Conservation (phyloP, 2,797 vertebrate species). For the Liasis olivaceus region DNA sequence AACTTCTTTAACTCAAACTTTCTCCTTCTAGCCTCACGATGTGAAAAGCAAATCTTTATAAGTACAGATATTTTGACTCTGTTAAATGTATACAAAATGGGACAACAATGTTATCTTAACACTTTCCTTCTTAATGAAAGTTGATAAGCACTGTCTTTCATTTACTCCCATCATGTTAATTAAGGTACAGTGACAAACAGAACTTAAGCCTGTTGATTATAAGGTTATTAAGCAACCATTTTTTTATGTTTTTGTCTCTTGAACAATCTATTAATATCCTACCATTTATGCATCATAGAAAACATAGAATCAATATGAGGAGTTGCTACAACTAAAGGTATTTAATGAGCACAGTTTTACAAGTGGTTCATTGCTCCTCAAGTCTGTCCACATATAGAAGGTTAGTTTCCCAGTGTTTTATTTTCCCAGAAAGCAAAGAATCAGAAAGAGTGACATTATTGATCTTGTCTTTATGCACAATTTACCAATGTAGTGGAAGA, state of each 20-base stretch:
- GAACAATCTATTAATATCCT: background rate
- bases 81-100: background rate
- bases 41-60: background rate
- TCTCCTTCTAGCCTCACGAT: background rate
- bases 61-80: background rate
- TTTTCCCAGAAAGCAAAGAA: background rate
- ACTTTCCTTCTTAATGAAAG: background rate
- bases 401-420: background rate
- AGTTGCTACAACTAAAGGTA: background rate
- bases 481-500: background rate
- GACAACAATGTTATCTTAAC: background rate
- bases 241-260: background rate
- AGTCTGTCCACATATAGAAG: background rate
- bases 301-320: background rate
- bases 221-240: background rate
- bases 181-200: background rate
- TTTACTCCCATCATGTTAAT: background rate
- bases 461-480: background rate
- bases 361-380: background rate
- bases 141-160: background rate
- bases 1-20: background rate
- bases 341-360: background rate
- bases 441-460: background rate
- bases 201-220: background rate
- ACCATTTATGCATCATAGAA: background rate